Conservation (phyloP, 2,888 invertebrate genomes). For the Chirona hameri region DNA sequence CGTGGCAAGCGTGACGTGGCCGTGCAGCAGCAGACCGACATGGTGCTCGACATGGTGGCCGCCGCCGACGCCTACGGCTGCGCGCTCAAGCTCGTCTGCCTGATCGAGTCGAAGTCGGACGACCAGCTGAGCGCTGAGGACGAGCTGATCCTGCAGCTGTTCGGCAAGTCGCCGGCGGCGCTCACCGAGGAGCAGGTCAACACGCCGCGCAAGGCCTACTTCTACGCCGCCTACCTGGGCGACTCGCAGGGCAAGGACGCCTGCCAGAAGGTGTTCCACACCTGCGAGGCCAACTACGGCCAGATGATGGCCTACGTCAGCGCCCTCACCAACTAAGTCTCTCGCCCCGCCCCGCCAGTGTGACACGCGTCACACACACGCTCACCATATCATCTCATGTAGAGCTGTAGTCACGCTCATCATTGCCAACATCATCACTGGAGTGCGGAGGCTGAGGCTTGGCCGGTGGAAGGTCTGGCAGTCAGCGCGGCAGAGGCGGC, state of each 20-base stretch:
- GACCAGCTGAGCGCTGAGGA: conserved; percentile 24
- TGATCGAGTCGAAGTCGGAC: not conserved
- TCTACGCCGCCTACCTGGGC: conserved; percentile 29
- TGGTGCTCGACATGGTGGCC: conserved; percentile 28
- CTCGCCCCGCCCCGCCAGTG: not conserved
- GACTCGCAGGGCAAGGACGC: conserved; percentile 8
- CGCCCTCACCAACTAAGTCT: not conserved
- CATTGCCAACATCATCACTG: not conserved
- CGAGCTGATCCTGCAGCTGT: conserved; percentile 27
- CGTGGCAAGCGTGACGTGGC: not conserved
- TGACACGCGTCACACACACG: too few species aligned
- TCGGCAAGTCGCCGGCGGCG: not conserved
- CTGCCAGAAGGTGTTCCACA: conserved; percentile 11
- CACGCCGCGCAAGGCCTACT: conserved; percentile 3
- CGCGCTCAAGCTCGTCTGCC: conserved; percentile 29
- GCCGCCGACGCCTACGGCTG: conserved; percentile 27
- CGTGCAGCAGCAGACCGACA: conserved; percentile 1
- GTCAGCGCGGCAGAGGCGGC: not conserved
- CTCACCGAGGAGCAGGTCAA: not conserved
- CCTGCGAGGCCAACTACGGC: conserved; percentile 8
- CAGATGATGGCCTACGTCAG: conserved; percentile 4
- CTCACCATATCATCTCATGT: not conserved
- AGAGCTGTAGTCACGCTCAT: not conserved
- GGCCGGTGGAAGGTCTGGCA: not conserved
- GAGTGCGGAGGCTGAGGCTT: not conserved